Percentiles rank a stretch among this genome's conserved stretches.
Evolutionary conservation across 2,797 vertebrate species (phyloP).

Genomic region (Manis pentadactyla): DNA sequence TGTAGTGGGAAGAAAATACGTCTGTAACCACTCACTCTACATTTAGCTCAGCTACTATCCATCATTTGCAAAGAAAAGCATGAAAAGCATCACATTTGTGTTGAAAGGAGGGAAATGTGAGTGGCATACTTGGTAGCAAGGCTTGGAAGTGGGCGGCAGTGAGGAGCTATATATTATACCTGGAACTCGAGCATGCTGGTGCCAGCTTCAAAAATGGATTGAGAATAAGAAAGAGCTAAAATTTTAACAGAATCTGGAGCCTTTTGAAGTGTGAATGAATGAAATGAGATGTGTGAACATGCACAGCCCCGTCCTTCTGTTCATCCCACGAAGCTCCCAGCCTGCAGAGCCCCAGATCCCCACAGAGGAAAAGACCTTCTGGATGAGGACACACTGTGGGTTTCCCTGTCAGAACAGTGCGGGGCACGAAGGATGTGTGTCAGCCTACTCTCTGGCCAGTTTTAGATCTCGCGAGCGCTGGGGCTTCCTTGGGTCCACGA

Average conservation of each 20-base stretch:
- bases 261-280: conserved; percentile 80
- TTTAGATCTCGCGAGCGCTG: conserved; percentile 5
- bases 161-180: conserved; percentile 74
- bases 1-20: conserved; percentile 56
- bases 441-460: conserved; percentile 47
- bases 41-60: conserved; percentile 66
- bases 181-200: conserved; percentile 56
- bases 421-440: neutral
- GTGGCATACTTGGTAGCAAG: conserved; percentile 50
- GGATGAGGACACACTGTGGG: conserved; percentile 50
- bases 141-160: conserved; percentile 61
- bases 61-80: conserved; percentile 34
- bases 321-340: conserved; percentile 77
- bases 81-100: conserved; percentile 57
- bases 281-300: conserved; percentile 79
- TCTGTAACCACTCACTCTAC: conserved; percentile 61
- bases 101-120: conserved; percentile 60
- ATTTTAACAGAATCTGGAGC: conserved; percentile 76
- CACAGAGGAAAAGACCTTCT: conserved; percentile 66
- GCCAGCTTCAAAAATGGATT: conserved; percentile 70
- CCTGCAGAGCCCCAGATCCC: conserved; percentile 63
- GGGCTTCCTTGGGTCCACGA: conserved; percentile 1
- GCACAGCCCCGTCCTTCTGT: conserved; percentile 80
- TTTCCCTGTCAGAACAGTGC: conserved; percentile 59
- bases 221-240: conserved; percentile 71